A percentile compares a stretch with the other conserved stretches of the same genome.
Evolutionary conservation across 2,113 vertebrate species (phyloP).

Genomic region (Regulus satrapa): DNA sequence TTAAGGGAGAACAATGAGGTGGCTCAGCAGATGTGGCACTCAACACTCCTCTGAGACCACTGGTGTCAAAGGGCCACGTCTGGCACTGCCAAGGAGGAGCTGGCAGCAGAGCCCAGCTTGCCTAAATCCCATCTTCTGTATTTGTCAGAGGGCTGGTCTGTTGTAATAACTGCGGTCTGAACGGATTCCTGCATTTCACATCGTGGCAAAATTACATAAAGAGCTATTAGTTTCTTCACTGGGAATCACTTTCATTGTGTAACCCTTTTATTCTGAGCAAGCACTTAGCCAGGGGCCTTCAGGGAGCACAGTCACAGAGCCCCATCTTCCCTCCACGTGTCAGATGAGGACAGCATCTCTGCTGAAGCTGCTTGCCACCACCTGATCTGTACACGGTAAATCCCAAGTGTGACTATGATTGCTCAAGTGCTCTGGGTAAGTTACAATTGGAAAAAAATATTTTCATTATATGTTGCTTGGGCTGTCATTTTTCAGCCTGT

Average conservation of each 20-base stretch:
- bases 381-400: not conserved
- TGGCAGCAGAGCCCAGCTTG: not conserved
- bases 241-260: not conserved
- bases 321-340: not conserved
- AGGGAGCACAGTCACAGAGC: not conserved
- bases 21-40: not conserved
- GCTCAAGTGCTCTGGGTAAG: not conserved
- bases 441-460: not conserved
- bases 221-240: not conserved
- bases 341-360: not conserved
- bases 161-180: rapidly evolving
- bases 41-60: not conserved
- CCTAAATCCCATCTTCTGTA: not conserved
- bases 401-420: not conserved
- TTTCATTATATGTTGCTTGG: not conserved
- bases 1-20: not conserved
- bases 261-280: not conserved
- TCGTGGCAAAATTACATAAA: not conserved
- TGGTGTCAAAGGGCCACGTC: not conserved
- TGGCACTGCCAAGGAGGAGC: not conserved
- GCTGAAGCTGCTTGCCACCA: not conserved
- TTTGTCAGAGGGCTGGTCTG: not conserved
- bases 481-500: not conserved
- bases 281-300: not conserved
- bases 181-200: not conserved